A percentile compares a stretch with the other conserved stretches of the same genome.
These are phyloP conservation scores for Smittia sp. DNA, from an alignment of 2,888 invertebrate species.

Conservation along the genomic window DNA sequence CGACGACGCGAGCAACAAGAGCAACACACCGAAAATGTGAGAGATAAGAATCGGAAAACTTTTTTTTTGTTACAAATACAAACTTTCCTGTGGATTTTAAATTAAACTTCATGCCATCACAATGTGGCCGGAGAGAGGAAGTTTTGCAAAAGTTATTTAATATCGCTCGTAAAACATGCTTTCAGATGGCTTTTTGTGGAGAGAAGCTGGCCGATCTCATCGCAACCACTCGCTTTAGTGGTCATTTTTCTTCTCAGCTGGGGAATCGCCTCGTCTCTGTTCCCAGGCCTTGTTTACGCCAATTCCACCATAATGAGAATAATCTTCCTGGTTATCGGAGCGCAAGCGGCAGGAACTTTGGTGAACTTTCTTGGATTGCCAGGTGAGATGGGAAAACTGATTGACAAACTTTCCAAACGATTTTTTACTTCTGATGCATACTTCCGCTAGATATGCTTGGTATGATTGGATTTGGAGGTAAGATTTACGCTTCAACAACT, in stretches of 20 bases:
- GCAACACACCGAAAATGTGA: slow-evolving; percentile 12
- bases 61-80: neutral
- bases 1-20: neutral
- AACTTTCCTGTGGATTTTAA: slow-evolving; percentile 8
- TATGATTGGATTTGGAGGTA: slow-evolving; percentile 59
- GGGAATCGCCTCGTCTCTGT: slow-evolving; percentile 50
- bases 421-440: slow-evolving; percentile 1
- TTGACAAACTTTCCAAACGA: neutral
- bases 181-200: slow-evolving; percentile 50
- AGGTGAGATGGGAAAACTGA: slow-evolving; percentile 12
- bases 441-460: slow-evolving; percentile 63
- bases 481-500: neutral
- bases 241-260: slow-evolving; percentile 51
- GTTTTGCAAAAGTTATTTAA: slow-evolving; percentile 22
- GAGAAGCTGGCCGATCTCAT: slow-evolving; percentile 48
- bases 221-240: slow-evolving; percentile 50
- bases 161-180: slow-evolving; percentile 1
- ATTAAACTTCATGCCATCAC: slow-evolving; percentile 3
- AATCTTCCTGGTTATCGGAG: slow-evolving; percentile 51
- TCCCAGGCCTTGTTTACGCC: slow-evolving; percentile 49
- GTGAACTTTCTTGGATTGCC: slow-evolving; percentile 49
- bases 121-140: neutral
- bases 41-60: neutral
- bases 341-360: slow-evolving; percentile 50
- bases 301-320: slow-evolving; percentile 51